Evolutionary conservation across 2,113 vertebrate genomes (phyloP).

Genomic region (Leptobrachium leishanense): DNA sequence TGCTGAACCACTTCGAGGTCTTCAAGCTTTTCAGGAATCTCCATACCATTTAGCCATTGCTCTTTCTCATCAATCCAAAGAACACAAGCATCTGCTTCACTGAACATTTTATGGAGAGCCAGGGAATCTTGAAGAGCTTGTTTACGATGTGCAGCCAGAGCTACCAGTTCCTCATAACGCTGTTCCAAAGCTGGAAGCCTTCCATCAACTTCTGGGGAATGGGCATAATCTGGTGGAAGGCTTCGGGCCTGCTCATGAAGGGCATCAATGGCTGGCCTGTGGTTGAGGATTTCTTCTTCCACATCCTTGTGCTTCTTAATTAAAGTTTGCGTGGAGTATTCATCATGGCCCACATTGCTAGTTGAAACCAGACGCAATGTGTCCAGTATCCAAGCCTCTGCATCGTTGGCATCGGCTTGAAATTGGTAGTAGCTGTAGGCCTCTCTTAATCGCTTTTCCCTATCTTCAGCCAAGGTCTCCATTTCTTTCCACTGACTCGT

Average conservation of each 20-base stretch:
- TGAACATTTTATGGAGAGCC: constrained; percentile 85
- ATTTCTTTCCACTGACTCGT: constrained; percentile 79
- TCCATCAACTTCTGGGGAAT: constrained; percentile 65
- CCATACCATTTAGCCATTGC: constrained; percentile 86
- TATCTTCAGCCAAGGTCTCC: constrained; percentile 74
- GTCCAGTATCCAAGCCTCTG: constrained; percentile 84
- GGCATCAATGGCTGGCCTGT: constrained; percentile 76
- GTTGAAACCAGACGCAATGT: constrained; percentile 82
- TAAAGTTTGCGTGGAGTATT: constrained; percentile 86
- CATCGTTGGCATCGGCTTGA: constrained; percentile 85
- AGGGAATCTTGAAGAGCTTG: constrained; percentile 82
- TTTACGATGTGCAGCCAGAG: constrained; percentile 69
- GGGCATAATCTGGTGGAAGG: constrained; percentile 64
- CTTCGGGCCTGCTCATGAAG: constrained; percentile 75
- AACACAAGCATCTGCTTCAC: constrained; percentile 87
- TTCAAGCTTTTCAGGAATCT: constrained; percentile 85
- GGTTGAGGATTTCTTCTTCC: constrained; percentile 86
- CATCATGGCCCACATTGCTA: constrained; percentile 85
- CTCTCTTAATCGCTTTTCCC: constrained; percentile 75
- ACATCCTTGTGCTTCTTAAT: constrained; percentile 86
- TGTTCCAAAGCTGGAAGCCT: constrained; percentile 78
- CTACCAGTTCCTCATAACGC: constrained; percentile 77
- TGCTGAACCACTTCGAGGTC: constrained; percentile 96
- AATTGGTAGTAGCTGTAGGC: constrained; percentile 84
- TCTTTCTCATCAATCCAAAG: constrained; percentile 93